Evolutionary conservation across 1,140 invertebrate species (phyloP).

Genomic region (Melanaphis sacchari): DNA sequence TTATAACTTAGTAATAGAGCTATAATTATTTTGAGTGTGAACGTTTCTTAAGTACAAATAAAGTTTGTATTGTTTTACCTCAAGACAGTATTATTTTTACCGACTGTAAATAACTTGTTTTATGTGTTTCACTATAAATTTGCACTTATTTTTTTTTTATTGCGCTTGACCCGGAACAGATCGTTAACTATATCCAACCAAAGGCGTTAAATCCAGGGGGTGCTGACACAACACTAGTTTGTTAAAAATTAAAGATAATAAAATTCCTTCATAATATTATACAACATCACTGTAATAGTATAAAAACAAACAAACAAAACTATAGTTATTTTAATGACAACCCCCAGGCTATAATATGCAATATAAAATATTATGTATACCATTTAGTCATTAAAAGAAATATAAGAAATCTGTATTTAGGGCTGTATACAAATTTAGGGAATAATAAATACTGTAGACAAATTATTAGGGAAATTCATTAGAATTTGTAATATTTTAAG

Average conservation of each 20-base stretch:
- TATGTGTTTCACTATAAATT: not conserved
- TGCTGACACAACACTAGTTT: not conserved
- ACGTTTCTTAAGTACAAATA: not conserved
- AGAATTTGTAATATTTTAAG: not conserved
- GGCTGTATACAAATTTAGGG: not conserved
- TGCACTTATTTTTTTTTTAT: not conserved
- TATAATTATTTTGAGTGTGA: conserved; percentile 1
- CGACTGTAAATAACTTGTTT: conserved; percentile 1
- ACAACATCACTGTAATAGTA: not conserved
- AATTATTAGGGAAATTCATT: not conserved
- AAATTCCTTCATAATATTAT: not conserved
- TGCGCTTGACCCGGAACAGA: not conserved
- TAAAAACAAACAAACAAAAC: not conserved
- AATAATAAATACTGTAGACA: not conserved
- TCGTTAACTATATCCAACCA: conserved; percentile 13
- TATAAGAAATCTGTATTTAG: no score
- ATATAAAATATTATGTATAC: not conserved
- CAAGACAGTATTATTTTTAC: conserved; percentile 16
- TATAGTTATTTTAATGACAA: not conserved
- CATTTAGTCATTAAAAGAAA: not conserved
- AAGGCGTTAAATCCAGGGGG: not conserved
- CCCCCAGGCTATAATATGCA: not conserved
- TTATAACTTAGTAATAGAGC: not conserved
- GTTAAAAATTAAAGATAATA: conserved; percentile 38
- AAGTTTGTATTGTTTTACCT: not conserved